Evolutionary conservation across 2,797 vertebrate genomes (phyloP), one percentile per base, ranked within the genome.

Genomic region (Lithobates sylvaticus): DNA sequence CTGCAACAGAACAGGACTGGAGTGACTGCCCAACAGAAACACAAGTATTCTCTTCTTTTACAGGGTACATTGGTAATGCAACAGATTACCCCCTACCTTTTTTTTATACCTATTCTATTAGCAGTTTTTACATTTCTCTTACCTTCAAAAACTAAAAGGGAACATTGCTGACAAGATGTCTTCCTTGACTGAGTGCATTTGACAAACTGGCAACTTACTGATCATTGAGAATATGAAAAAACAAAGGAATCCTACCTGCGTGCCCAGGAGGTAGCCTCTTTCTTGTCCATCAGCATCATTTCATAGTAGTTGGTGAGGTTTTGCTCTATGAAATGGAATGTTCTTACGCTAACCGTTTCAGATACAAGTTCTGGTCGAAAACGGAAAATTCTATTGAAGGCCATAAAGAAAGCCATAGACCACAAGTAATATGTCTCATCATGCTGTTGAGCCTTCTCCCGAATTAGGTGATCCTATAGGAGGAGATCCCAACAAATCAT

Each of bases 381-480:
- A 88, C 93, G 91, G 0, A 92, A 95, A 23, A 95, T 90, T n/a
- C 98, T 96, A 91, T 98, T 99, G 90, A 99, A 99, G 71, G 96
- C 96, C 98, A 99, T 99, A 91, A 99, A 99, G 90, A 99, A 99
- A 89, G 95, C 94, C n/a, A 97, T 93, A 0, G 97, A 95, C 98
- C 98, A 99, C 64, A 99, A 94, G 92, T 98, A 99, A 89, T 98
- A 99, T 0, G 97, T 98, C 92, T 99, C 98, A 1, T 99, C 98
- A 0, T 99, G 97, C 85, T 98, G 94, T 90, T 99, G 96, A 0
- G 95, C 95, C 89, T 95, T 96, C 89, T 99, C 98, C 69, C 97
- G 94, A 81, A 97, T 94, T 71, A 99, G 91, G 67, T 93, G 95
- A 90, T 99, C 97, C 98, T 99, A 88, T 15, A 50, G 18, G 10